These are phyloP conservation scores for Boleophthalmus pectinirostris DNA, from an alignment of 2,113 vertebrate species.

Conservation along the genomic window DNA sequence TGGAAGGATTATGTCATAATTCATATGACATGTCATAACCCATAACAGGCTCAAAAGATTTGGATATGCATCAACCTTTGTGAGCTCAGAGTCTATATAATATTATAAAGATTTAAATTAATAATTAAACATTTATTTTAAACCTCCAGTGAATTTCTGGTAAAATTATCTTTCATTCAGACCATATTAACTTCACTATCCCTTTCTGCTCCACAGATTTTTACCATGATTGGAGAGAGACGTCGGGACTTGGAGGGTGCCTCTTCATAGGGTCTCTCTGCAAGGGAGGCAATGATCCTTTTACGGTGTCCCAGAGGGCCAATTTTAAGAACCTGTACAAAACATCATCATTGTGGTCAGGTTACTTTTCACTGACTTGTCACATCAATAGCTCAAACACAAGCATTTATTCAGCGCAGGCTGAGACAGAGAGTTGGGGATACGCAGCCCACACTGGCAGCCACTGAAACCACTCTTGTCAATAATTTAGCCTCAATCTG, in stretches of 20 bases:
- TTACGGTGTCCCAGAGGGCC: constrained; percentile 94
- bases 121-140: neutral
- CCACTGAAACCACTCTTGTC: constrained; percentile 64
- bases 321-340: constrained; percentile 89
- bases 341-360: constrained; percentile 19
- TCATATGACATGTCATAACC: neutral
- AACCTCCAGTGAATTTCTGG: neutral
- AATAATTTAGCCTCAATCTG: constrained; percentile 77
- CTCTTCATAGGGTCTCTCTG: constrained; percentile 93
- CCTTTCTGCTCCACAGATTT: constrained; percentile 35
- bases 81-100: neutral
- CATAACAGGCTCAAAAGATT: neutral
- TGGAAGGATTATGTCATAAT: neutral
- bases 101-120: neutral
- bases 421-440: constrained; percentile 44
- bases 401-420: constrained; percentile 25
- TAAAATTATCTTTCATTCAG: neutral
- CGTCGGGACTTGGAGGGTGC: constrained; percentile 91
- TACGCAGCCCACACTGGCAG: constrained; percentile 47
- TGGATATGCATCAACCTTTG: neutral
- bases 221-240: constrained; percentile 93
- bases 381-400: constrained; percentile 26
- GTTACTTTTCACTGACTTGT: constrained; percentile 13
- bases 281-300: constrained; percentile 92
- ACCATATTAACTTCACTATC: neutral